Percentiles rank a stretch among this genome's conserved stretches.
These are phyloP conservation scores for Mycalesis mineus DNA, from an alignment of 2,888 invertebrate genomes.

Conservation along the genomic window DNA sequence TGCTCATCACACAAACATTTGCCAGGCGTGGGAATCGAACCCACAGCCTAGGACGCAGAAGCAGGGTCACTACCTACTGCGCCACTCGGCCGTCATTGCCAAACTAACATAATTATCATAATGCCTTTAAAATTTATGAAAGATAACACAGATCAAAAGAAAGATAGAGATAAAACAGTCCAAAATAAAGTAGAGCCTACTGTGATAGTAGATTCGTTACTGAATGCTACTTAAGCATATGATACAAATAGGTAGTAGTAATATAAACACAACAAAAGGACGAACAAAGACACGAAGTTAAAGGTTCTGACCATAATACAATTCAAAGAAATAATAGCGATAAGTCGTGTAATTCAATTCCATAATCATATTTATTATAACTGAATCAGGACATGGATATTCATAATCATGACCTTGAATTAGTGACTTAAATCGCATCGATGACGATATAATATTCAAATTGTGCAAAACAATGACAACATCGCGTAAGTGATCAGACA, in stretches of 20 bases:
- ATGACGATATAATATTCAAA: slow-evolving; percentile 33
- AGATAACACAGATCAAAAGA: no score
- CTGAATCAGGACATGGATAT: slow-evolving; percentile 27
- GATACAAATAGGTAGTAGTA: not conserved
- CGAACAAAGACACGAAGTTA: slow-evolving; percentile 5
- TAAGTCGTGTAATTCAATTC: slow-evolving; percentile 21
- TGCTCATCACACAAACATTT: no score
- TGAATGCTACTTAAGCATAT: not conserved
- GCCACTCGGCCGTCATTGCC: no score
- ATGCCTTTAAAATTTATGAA: no score
- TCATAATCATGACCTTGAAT: slow-evolving; percentile 37
- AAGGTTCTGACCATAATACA: slow-evolving; percentile 15
- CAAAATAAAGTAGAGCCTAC: no score
- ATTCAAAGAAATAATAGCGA: slow-evolving; percentile 26
- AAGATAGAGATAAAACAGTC: no score
- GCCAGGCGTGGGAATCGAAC: no score
- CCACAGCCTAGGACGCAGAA: no score
- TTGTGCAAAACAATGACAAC: slow-evolving; percentile 16
- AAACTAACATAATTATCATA: no score
- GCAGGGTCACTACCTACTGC: no score
- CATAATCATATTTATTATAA: slow-evolving; percentile 30
- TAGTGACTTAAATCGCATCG: slow-evolving; percentile 34
- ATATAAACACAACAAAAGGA: slow-evolving; percentile 6
- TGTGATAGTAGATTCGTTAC: not conserved
- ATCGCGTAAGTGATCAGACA: slow-evolving; percentile 1